These are phyloP conservation scores for Cricetomys ansorgei DNA, from an alignment of 2,113 vertebrate species.

Conservation along the genomic window DNA sequence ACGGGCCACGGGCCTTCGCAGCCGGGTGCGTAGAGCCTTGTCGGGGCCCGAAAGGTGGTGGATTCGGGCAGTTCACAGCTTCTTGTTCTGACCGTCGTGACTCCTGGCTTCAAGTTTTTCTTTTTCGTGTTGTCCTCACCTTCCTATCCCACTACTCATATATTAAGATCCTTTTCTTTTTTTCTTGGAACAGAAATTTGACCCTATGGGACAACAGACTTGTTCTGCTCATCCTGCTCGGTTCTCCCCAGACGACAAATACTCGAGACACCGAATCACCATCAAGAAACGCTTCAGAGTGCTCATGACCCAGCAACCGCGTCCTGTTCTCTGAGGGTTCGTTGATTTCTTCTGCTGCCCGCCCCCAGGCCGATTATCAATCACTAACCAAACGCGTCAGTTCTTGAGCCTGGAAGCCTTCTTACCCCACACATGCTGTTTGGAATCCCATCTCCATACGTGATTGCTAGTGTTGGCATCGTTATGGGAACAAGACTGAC, in stretches of 20 bases:
- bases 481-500: not conserved
- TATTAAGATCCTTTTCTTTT: slow-evolving; percentile 7
- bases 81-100: not conserved
- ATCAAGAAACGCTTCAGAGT: slow-evolving; percentile 94
- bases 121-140: not conserved
- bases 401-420: not conserved
- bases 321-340: slow-evolving; percentile 87
- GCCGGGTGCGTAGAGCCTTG: not conserved
- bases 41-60: not conserved
- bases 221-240: slow-evolving; percentile 94
- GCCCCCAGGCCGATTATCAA: not conserved
- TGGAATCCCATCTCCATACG: not conserved
- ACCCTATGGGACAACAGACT: slow-evolving; percentile 88
- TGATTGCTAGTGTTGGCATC: not conserved
- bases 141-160: not conserved
- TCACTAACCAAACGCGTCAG: not conserved
- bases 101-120: not conserved
- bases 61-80: not conserved
- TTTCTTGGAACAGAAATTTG: slow-evolving; percentile 87
- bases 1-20: not conserved
- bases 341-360: not conserved
- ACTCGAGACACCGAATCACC: slow-evolving; percentile 91
- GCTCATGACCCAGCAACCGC: slow-evolving; percentile 93
- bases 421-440: not conserved
- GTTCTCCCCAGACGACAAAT: slow-evolving; percentile 95